Evolutionary conservation across 1,140 invertebrate genomes (phyloP), one percentile per base, ranked within the genome.

Genomic region (Polypedilum pembai): DNA sequence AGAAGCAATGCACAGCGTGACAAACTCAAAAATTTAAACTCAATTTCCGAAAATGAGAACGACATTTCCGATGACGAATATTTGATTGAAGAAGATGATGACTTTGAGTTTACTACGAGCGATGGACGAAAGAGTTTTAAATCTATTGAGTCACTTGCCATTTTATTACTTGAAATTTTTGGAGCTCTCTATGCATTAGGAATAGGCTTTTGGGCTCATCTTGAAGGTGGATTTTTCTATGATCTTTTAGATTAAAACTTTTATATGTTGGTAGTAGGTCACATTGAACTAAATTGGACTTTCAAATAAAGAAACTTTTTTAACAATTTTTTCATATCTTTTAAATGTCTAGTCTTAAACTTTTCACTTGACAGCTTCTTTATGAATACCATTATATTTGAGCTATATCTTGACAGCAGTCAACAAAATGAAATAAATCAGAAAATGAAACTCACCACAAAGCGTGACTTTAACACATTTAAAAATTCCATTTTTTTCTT

Each of bases 211-310:
- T 56, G 45, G 45, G 45, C 45, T 56, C 45, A 56, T 12, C n/a
- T 56, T 12, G 45, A 56, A 56, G 12, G 12, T 56, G 45, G 45
- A 56, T 56, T n/a, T 15, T 56, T 56, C 10, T 56, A 56, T 15
- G 45, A 56, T 15, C 12, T 56, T 3, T 56, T 56, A n/a, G 45
- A 56, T 12, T 73, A 81, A 33, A 33, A 33, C 5, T 33, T 33
- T 3, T 33, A 3, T 5, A 33, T 33, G 24, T 33, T 33, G 24
- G 2, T 33, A 33, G 24, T 33, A 33, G 24, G 24, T 33, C 24
- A 33, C 24, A 33, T 33, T 33, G 24, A 33, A 33, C 1, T 33
- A 33, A 33, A 33, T 33, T 33, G 24, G 24, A 33, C 24, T 33
- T 33, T 33, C 24, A 33, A 5, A 33, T 33, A 33, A 5, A 33